Percentiles rank a stretch among this genome's conserved stretches.
These are phyloP conservation scores for Drosophila orosa DNA, from an alignment of 1,140 invertebrate genomes.

Conservation along the genomic window DNA sequence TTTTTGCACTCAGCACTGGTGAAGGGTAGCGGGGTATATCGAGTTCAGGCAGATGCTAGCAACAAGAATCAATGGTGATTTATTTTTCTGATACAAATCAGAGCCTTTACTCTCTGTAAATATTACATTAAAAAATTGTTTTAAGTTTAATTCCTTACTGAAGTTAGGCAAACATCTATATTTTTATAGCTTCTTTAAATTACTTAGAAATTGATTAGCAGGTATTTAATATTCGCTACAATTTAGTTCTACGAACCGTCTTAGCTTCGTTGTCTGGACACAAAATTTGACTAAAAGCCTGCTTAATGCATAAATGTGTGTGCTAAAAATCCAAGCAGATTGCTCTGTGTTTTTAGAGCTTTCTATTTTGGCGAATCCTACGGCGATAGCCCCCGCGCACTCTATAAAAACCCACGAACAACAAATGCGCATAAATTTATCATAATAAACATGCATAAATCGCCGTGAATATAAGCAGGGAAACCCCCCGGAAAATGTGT, in stretches of 20 bases:
- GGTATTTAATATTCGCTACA: background rate
- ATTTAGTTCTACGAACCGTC: too few species aligned
- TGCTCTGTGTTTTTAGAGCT: slow-evolving; percentile 14
- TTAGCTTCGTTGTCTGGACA: background rate
- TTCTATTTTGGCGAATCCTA: slow-evolving; percentile 14
- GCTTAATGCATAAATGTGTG: slow-evolving; percentile 40
- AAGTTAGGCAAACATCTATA: background rate
- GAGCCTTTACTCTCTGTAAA: background rate
- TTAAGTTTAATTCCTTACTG: background rate
- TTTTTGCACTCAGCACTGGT: background rate
- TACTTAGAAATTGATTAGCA: background rate
- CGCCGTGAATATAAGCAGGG: slow-evolving; percentile 65
- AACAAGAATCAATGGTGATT: background rate
- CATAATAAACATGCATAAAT: slow-evolving; percentile 78
- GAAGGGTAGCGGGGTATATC: background rate
- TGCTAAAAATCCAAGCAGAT: slow-evolving; percentile 10
- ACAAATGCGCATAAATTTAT: slow-evolving; percentile 76
- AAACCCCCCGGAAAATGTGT: slow-evolving; percentile 47
- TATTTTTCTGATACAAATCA: background rate
- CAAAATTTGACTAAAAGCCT: slow-evolving; percentile 40
- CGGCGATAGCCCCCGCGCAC: background rate
- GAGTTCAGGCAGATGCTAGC: too few species aligned
- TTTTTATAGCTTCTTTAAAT: background rate
- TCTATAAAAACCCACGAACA: slow-evolving; percentile 62
- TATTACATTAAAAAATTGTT: background rate